A percentile compares a stretch with the other conserved stretches of the same genome.
phyloP scores from a whole-genome alignment of 2,113 vertebrate species.

The Phalacrocorax aristotelis region DNA sequence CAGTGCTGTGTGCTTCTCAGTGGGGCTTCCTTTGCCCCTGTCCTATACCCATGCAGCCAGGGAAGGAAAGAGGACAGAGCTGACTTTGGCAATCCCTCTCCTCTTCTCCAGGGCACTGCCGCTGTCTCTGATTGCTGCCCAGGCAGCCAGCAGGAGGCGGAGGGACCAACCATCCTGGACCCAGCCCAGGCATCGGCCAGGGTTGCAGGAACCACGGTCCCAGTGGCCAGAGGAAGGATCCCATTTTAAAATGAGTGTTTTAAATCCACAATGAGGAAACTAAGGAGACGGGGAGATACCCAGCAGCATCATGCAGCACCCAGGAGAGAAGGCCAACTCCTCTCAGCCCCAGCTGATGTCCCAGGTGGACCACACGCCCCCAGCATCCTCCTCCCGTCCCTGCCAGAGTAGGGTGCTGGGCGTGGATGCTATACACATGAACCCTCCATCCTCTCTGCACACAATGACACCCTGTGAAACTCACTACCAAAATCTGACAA shows the following conservation, averaged over 20 bases:
- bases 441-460: not conserved
- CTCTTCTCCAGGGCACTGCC: not conserved
- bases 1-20: not conserved
- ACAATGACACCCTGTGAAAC: not conserved
- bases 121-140: not conserved
- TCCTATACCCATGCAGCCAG: not conserved
- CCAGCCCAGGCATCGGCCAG: not conserved
- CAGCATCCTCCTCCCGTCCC: not conserved
- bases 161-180: not conserved
- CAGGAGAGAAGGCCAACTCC: not conserved
- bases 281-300: too few relatives aligned
- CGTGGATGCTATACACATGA: not conserved
- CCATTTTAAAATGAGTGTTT: not conserved
- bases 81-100: rapidly evolving
- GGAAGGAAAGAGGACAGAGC: not conserved
- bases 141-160: not conserved
- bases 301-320: not conserved
- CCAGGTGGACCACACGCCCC: not conserved
- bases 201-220: not conserved
- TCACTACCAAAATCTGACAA: not conserved
- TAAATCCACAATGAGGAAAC: not conserved
- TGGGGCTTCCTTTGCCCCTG: not conserved
- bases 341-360: not conserved
- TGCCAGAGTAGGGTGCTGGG: not conserved
- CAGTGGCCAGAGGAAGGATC: not conserved